phyloP scores from a whole-genome alignment of 2,113 vertebrate genomes.

The Setophaga petechia region DNA sequence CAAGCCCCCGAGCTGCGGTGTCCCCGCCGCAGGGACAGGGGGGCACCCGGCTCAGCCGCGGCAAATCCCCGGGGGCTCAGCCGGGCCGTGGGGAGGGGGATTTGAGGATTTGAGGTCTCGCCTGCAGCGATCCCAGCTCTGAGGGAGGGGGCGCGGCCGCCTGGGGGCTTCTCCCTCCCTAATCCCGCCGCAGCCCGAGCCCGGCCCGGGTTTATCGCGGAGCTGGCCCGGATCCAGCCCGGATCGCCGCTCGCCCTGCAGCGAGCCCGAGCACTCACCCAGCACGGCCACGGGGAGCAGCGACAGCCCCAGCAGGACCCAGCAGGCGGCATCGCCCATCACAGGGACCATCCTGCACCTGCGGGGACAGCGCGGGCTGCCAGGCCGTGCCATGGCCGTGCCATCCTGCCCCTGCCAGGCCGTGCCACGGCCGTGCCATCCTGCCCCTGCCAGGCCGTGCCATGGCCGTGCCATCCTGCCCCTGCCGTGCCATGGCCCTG shows the following conservation, averaged over 20 bases:
- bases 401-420: no score
- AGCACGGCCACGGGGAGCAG: constrained; percentile 58
- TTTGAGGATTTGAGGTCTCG: constrained; percentile 1
- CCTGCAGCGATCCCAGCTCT: neutral
- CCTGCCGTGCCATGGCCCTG: no score
- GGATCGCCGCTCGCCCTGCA: no score
- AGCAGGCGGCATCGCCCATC: constrained; percentile 53
- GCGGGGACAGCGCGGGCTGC: neutral
- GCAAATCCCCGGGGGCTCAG: neutral
- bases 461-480: no score
- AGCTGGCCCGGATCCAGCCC: accelerated
- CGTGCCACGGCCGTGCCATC: no score
- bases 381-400: neutral
- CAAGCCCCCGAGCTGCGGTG: neutral
- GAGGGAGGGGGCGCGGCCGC: accelerated
- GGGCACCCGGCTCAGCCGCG: accelerated
- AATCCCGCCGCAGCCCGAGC: neutral
- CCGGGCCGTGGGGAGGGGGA: neutral
- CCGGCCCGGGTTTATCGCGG: neutral
- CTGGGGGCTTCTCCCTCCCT: neutral
- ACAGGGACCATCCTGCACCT: constrained; percentile 73
- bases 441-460: no score
- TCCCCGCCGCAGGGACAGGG: accelerated
- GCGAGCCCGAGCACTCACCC: constrained; percentile 64
- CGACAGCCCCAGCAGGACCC: constrained; percentile 63